Evolutionary conservation across 37 sponge, comb jelly and placozoan species (phyloP).

Genomic region (Halisarca cf. caerulea): DNA sequence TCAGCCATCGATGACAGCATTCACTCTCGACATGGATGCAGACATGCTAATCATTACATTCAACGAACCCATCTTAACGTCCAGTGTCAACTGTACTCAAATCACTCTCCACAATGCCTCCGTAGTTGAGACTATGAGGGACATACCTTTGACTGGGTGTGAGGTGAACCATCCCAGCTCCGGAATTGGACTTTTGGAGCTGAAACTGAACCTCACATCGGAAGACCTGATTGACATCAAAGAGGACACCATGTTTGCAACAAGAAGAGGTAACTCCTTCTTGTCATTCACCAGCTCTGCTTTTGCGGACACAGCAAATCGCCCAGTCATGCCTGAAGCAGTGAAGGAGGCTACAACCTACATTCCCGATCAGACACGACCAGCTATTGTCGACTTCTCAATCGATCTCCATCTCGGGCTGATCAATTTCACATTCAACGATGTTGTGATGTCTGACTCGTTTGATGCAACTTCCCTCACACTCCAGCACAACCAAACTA

Average conservation of each 20-base stretch:
- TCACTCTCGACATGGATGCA: slow-evolving; percentile 76
- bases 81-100: slow-evolving; percentile 50
- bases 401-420: slow-evolving; percentile 72
- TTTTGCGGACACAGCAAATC: slow-evolving; percentile 58
- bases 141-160: slow-evolving; percentile 70
- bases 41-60: slow-evolving; percentile 77
- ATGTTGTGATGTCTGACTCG: slow-evolving; percentile 72
- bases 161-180: neutral
- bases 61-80: slow-evolving; percentile 74
- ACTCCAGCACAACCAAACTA: slow-evolving; percentile 58
- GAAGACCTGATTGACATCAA: slow-evolving; percentile 67
- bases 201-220: slow-evolving; percentile 59
- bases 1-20: slow-evolving; percentile 48
- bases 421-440: slow-evolving; percentile 82
- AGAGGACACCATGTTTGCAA: slow-evolving; percentile 57
- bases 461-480: slow-evolving; percentile 82
- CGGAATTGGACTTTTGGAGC: slow-evolving; percentile 31
- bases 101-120: slow-evolving; percentile 66
- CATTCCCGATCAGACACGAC: slow-evolving; percentile 73
- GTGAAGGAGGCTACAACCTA: slow-evolving; percentile 26
- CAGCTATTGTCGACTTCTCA: slow-evolving; percentile 65
- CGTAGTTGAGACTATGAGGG: neutral
- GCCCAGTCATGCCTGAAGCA: slow-evolving; percentile 29
- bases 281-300: slow-evolving; percentile 56
- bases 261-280: slow-evolving; percentile 40